Conservation (phyloP, 2,888 invertebrate genomes). For the Abscondita cerata region DNA sequence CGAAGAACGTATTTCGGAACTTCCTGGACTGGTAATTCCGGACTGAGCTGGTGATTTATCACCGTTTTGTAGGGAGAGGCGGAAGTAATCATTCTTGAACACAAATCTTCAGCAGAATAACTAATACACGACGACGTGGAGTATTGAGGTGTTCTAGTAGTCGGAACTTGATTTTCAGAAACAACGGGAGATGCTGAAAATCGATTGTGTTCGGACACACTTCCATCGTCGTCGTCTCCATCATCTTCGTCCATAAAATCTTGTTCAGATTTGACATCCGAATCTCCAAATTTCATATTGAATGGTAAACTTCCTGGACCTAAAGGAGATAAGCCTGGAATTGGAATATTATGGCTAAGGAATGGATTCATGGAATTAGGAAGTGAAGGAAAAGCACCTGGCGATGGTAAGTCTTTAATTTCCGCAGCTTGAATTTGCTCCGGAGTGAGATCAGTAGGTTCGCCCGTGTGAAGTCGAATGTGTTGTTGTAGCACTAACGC, state of each 20-base stretch:
- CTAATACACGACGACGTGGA: constrained; percentile 59
- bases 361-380: constrained; percentile 67
- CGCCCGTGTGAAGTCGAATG: constrained; percentile 90
- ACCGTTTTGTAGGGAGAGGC: constrained; percentile 60
- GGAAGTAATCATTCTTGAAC: constrained; percentile 52
- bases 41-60: constrained; percentile 60
- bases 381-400: constrained; percentile 60
- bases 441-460: constrained; percentile 83
- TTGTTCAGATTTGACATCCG: constrained; percentile 66
- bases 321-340: constrained; percentile 67
- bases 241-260: constrained; percentile 72
- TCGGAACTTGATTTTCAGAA: constrained; percentile 80
- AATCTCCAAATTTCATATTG: constrained; percentile 65
- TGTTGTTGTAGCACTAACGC: constrained; percentile 93
- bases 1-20: constrained; percentile 55
- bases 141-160: constrained; percentile 72
- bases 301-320: constrained; percentile 69
- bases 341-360: constrained; percentile 67
- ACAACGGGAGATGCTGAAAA: constrained; percentile 81
- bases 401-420: constrained; percentile 77
- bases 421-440: constrained; percentile 86
- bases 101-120: constrained; percentile 59
- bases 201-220: constrained; percentile 59
- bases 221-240: constrained; percentile 66
- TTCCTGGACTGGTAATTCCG: constrained; percentile 55